A percentile compares a stretch with the other conserved stretches of the same genome.
phyloP scores from a whole-genome alignment of 2,888 invertebrate genomes.

The Hirtodrosophila histrioides region DNA sequence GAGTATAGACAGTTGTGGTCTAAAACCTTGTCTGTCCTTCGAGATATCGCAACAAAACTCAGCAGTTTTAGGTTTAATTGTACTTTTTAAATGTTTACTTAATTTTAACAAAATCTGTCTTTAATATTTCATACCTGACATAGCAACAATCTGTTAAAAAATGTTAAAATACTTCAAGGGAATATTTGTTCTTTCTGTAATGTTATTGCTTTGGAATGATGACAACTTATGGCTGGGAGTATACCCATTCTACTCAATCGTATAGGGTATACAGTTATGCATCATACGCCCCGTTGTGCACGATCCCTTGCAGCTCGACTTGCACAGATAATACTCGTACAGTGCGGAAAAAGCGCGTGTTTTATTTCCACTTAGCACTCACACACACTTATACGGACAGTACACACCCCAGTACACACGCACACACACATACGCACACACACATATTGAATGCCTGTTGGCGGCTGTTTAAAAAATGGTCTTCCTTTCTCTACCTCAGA shows the following conservation, averaged over 20 bases:
- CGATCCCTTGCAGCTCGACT: conserved; percentile 46
- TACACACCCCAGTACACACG: conserved; percentile 6
- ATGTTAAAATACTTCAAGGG: too few relatives aligned
- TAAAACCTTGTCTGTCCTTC: too few relatives aligned
- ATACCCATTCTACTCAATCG: not conserved
- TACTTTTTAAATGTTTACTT: too few relatives aligned
- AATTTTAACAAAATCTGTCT: too few relatives aligned
- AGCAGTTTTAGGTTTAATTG: too few relatives aligned
- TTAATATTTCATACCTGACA: too few relatives aligned
- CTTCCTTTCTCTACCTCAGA: conserved; percentile 26
- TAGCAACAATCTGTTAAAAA: too few relatives aligned
- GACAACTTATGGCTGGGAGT: not conserved
- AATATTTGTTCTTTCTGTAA: not conserved
- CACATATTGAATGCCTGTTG: conserved; percentile 75
- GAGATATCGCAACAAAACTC: too few relatives aligned
- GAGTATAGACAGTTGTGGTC: too few relatives aligned
- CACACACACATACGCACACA: conserved; percentile 12
- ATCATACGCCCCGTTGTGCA: conserved; percentile 53
- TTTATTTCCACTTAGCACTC: conserved; percentile 78
- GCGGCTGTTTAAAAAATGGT: conserved; percentile 66
- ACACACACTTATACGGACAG: conserved; percentile 29
- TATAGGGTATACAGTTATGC: conserved; percentile 38
- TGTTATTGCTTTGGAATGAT: not conserved
- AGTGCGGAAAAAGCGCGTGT: conserved; percentile 77
- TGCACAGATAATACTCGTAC: conserved; percentile 53